These are phyloP conservation scores for Anarhynchus alexandrinus DNA, from an alignment of 2,113 vertebrate species.

Conservation along the genomic window DNA sequence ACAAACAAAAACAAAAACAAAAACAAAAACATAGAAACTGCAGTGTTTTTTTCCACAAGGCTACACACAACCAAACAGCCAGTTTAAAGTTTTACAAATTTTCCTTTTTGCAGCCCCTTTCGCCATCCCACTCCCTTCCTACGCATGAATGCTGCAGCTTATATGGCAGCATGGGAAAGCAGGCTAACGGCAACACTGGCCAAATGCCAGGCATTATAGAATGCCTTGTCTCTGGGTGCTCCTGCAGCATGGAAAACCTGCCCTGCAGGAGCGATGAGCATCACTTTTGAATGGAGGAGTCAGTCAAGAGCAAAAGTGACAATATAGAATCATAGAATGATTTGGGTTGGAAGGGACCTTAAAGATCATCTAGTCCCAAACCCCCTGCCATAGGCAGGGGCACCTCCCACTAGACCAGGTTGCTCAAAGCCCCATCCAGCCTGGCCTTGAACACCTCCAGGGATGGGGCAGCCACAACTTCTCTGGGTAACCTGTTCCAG, in stretches of 20 bases:
- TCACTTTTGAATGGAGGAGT: fast-evolving
- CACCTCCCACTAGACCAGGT: neutral
- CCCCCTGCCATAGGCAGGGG: neutral
- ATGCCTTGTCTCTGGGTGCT: neutral
- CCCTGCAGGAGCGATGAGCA: fast-evolving
- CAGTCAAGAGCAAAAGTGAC: neutral
- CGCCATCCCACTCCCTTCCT: neutral
- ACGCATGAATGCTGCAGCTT: fast-evolving
- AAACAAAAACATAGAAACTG: fast-evolving
- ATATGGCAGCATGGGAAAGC: neutral
- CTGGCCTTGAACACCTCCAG: neutral
- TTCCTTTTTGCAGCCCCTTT: neutral
- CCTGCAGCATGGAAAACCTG: neutral
- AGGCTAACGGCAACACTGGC: neutral
- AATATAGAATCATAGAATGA: neutral
- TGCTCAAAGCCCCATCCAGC: neutral
- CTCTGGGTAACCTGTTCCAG: neutral
- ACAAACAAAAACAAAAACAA: neutral
- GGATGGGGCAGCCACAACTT: neutral
- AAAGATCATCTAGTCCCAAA: neutral
- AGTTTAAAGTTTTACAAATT: neutral
- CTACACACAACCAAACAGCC: neutral
- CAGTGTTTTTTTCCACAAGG: neutral
- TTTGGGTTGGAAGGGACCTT: neutral
- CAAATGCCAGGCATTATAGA: fast-evolving